phyloP scores from a whole-genome alignment of 2,888 invertebrate genomes.

The Gymnosoma rotundatum region DNA sequence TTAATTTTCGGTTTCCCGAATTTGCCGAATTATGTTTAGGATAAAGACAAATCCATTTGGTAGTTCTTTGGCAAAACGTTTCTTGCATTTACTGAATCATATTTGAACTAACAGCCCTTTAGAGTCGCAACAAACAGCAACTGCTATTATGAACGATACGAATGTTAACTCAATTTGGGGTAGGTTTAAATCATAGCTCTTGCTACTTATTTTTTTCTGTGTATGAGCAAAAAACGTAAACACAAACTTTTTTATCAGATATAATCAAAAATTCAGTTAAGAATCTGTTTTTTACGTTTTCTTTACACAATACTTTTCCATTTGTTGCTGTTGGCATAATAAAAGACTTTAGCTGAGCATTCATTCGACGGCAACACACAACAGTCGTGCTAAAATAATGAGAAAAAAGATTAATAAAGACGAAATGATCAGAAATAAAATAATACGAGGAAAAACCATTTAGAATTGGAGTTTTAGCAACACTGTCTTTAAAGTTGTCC shows the following conservation, averaged over 20 bases:
- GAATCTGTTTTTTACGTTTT: slow-evolving; percentile 68
- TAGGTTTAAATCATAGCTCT: too few relatives aligned
- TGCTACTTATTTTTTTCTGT: too few relatives aligned
- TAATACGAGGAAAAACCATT: slow-evolving; percentile 37
- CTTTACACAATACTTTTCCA: slow-evolving; percentile 70
- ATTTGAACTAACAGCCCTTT: too few relatives aligned
- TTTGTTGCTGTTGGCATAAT: slow-evolving; percentile 64
- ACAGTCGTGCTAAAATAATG: slow-evolving; percentile 32
- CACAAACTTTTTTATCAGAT: slow-evolving; percentile 78
- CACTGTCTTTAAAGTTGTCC: slow-evolving; percentile 58
- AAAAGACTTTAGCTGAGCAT: slow-evolving; percentile 53
- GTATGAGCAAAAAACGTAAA: slow-evolving; percentile 6
- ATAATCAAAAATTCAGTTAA: slow-evolving; percentile 81
- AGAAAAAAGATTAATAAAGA: slow-evolving; percentile 41
- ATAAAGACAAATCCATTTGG: too few relatives aligned
- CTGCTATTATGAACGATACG: too few relatives aligned
- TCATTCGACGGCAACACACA: slow-evolving; percentile 45
- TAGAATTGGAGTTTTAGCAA: slow-evolving; percentile 60
- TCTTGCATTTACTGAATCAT: too few relatives aligned
- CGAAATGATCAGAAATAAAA: slow-evolving; percentile 34
- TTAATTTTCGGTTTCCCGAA: too few relatives aligned
- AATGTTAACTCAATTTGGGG: too few relatives aligned
- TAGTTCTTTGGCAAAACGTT: too few relatives aligned
- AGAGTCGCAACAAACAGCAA: too few relatives aligned
- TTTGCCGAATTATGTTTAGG: too few relatives aligned